Evolutionary conservation across 2,797 vertebrate species (phyloP), one percentile per base, ranked within the genome.

Genomic region (Adelosebastes latens): DNA sequence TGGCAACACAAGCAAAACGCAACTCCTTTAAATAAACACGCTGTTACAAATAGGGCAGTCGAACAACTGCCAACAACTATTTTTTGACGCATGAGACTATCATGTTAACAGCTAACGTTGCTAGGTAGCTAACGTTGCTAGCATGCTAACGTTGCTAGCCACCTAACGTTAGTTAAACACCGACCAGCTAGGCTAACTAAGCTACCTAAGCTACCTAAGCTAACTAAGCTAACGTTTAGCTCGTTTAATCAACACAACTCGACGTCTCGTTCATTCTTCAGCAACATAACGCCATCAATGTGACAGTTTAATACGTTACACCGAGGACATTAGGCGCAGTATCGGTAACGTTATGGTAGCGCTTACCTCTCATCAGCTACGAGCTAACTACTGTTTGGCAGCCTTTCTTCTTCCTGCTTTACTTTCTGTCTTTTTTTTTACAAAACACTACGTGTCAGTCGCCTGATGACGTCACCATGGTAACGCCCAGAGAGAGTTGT

Each of bases 401-500:
- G 34, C 42, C 79, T 72, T 74, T 42, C 77, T 83, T 83, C 77
- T 83, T 85, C 83, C 82, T 79, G 74, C 64, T 83, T 72, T 14
- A 12, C 77, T 77, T 31, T 46, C 74, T 64, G 24, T 56, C 80
- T 70, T 39, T 42, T 70, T 27, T 81, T 62, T 58, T 34, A 77
- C 65, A 42, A 80, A 86, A 87, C 83, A 63, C 72, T 89, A 94
- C 92, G 92, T 93, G 94, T 94, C 90, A 86, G 78, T 92, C 18
- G 67, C 55, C 80, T 42, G 49, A 55, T 92, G 89, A 93, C n/a
- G 91, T 94, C 92, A 93, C 84, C 22, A 81, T 68, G 87, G 92
- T 89, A 87, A 93, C 93, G 90, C 94, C 94, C 90, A 92, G 85
- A 85, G 74, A 72, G 39, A 42, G 39, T 42, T 42, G 39, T 42